phyloP scores from a whole-genome alignment of 1,140 invertebrate species.

The Orchesella cincta region DNA sequence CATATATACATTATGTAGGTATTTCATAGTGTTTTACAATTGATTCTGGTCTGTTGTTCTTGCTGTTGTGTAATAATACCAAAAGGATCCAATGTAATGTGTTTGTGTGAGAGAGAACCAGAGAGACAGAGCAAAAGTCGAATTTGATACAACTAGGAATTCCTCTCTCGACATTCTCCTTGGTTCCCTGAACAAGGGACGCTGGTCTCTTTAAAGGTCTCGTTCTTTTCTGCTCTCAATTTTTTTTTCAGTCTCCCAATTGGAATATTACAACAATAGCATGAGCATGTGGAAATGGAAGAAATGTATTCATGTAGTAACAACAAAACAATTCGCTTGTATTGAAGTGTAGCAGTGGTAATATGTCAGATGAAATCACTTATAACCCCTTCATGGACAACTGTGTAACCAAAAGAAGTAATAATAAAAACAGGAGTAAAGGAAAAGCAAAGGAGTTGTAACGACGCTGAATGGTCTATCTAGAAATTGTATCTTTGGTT shows the following conservation, averaged over 20 bases:
- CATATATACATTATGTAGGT: too few species aligned
- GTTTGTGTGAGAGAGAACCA: too few species aligned
- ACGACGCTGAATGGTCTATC: background rate
- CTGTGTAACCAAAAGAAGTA: slow-evolving; percentile 13
- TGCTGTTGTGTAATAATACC: too few species aligned
- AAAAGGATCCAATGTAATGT: too few species aligned
- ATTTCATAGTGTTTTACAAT: too few species aligned
- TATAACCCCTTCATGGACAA: slow-evolving; percentile 23
- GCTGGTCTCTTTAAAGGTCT: slow-evolving; percentile 7
- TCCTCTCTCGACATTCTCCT: slow-evolving; percentile 12
- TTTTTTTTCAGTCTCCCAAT: background rate
- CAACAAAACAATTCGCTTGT: slow-evolving; percentile 17
- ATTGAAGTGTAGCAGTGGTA: slow-evolving; percentile 22
- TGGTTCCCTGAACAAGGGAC: slow-evolving; percentile 12
- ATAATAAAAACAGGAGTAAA: slow-evolving; percentile 11
- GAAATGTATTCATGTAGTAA: slow-evolving; percentile 8
- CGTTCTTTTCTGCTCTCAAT: background rate
- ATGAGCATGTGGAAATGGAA: background rate
- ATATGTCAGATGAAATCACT: slow-evolving; percentile 22
- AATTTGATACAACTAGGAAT: slow-evolving; percentile 7
- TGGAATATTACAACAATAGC: background rate
- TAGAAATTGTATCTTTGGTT: slow-evolving; percentile 15
- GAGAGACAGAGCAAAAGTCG: background rate
- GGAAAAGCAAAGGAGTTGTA: background rate
- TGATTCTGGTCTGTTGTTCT: too few species aligned